Evolutionary conservation across 2,888 invertebrate species (phyloP).

Genomic region (Artemia sinica): DNA sequence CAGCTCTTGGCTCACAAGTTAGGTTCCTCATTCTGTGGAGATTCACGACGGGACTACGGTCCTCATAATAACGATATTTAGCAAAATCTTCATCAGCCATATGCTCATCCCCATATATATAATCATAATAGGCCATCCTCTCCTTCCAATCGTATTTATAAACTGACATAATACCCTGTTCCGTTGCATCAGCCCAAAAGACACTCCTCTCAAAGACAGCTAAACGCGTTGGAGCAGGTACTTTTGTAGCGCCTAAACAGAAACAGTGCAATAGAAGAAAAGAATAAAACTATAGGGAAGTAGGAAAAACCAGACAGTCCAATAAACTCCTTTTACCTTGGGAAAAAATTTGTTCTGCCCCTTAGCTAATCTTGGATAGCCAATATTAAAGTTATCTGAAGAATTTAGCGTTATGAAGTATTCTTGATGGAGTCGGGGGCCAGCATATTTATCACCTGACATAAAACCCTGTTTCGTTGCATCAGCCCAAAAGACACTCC

Average conservation of each 20-base stretch:
- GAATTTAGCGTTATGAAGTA: no score
- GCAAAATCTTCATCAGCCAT: no score
- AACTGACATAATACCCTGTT: slow-evolving; percentile 70
- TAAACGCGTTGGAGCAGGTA: slow-evolving; percentile 65
- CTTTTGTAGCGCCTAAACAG: slow-evolving; percentile 29
- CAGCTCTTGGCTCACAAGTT: slow-evolving; percentile 55
- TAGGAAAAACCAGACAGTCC: slow-evolving; percentile 2
- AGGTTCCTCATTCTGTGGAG: slow-evolving; percentile 63
- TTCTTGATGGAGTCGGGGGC: slow-evolving; percentile 55
- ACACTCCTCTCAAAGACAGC: slow-evolving; percentile 69
- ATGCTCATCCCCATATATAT: no score
- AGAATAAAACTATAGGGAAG: background rate
- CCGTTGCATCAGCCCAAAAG: slow-evolving; percentile 79
- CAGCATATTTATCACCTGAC: slow-evolving; percentile 61
- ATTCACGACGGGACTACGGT: no score
- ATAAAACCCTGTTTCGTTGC: slow-evolving; percentile 72
- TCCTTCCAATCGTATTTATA: slow-evolving; percentile 58
- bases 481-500: slow-evolving; percentile 76
- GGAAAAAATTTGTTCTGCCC: no score
- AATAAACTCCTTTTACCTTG: background rate
- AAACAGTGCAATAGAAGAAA: background rate
- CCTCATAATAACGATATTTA: no score
- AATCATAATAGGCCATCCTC: no score
- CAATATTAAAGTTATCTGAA: no score
- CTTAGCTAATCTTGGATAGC: no score